These are phyloP conservation scores for Sinonovacula constricta DNA, from an alignment of 1,140 invertebrate genomes.

Conservation along the genomic window DNA sequence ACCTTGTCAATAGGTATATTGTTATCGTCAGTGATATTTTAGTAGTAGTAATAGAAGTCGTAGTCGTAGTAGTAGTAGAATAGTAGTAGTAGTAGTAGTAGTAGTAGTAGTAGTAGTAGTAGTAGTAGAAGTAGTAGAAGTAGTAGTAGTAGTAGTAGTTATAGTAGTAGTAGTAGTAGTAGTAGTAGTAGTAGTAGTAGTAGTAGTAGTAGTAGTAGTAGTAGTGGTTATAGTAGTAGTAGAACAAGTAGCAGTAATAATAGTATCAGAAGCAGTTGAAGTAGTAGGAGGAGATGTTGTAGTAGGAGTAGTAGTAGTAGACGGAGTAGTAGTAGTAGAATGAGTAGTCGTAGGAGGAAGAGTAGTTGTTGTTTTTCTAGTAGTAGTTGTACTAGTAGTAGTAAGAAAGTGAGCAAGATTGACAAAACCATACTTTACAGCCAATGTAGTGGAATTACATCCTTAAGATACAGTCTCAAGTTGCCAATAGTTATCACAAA, in stretches of 20 bases:
- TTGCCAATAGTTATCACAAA: too few relatives aligned
- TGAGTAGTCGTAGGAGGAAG: conserved; percentile 11
- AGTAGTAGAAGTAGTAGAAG: conserved; percentile 36
- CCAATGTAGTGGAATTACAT: too few relatives aligned
- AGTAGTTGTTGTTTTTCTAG: conserved; percentile 30
- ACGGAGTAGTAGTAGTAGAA: conserved; percentile 32
- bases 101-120: conserved; percentile 40
- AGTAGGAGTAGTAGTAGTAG: conserved; percentile 36
- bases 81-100: too few relatives aligned
- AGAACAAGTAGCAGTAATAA: conserved; percentile 14
- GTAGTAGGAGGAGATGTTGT: conserved; percentile 38
- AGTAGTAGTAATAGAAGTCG: too few relatives aligned
- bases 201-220: conserved; percentile 25
- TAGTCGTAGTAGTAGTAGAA: too few relatives aligned
- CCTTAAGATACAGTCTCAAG: too few relatives aligned
- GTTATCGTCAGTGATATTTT: too few relatives aligned
- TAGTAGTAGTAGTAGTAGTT: conserved; percentile 24
- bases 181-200: conserved; percentile 34
- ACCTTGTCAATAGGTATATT: too few relatives aligned
- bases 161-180: conserved; percentile 29
- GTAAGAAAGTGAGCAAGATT: too few relatives aligned
- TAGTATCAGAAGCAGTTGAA: conserved; percentile 27
- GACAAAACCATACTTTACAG: too few relatives aligned
- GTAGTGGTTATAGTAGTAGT: conserved; percentile 24
- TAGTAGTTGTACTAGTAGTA: conserved; percentile 15